Conservation (phyloP, 2,888 invertebrate species). For the Saturnia japonica region DNA sequence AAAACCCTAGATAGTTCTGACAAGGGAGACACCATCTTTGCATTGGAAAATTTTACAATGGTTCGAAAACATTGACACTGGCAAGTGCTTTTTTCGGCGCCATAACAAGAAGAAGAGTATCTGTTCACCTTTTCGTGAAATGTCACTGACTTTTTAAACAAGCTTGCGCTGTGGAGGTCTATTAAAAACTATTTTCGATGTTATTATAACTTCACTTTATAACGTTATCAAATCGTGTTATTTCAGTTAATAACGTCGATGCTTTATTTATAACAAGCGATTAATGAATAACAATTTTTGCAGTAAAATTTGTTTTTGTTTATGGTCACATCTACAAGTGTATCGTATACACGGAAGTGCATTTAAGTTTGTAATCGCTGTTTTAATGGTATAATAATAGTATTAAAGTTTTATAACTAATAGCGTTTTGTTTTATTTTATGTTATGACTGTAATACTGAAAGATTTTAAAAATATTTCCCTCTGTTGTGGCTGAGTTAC, state of each 20-base stretch:
- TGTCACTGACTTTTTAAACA: constrained; percentile 1
- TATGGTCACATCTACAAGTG: constrained; percentile 38
- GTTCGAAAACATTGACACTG: no score
- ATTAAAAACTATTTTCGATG: background rate
- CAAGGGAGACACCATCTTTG: no score
- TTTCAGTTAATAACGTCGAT: constrained; percentile 30
- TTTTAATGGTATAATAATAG: constrained; percentile 67
- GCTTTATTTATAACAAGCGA: constrained; percentile 49
- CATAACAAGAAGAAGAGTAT: no score
- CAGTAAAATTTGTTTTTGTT: constrained; percentile 38
- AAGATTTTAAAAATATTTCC: background rate
- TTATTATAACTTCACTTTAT: background rate
- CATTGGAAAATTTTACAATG: no score
- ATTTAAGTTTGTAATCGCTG: constrained; percentile 51
- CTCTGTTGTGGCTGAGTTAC: no score
- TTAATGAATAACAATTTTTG: constrained; percentile 25
- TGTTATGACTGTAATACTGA: constrained; percentile 9
- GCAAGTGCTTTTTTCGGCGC: no score
- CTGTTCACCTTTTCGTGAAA: no score
- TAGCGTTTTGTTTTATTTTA: constrained; percentile 45
- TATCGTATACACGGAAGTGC: constrained; percentile 42
- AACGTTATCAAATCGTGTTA: constrained; percentile 18
- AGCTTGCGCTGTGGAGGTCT: background rate
- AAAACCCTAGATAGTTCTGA: no score
- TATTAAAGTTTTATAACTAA: constrained; percentile 69